Evolutionary conservation across 2,888 invertebrate species (phyloP).

Genomic region (Pteria penguin): DNA sequence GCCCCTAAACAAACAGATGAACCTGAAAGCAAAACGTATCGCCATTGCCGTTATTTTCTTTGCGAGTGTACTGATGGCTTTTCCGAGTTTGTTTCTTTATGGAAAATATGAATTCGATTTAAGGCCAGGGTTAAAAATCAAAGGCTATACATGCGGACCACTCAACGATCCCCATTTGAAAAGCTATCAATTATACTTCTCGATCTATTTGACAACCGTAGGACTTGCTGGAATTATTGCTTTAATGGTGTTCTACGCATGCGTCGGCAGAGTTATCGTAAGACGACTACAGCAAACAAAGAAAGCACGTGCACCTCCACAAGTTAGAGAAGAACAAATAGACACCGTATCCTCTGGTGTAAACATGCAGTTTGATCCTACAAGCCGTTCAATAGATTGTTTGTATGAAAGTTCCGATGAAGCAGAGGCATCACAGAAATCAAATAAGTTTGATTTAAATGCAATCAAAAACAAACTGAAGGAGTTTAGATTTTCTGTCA

Average conservation of each 20-base stretch:
- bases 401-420: background rate
- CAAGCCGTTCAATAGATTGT: background rate
- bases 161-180: background rate
- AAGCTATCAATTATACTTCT: background rate
- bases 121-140: background rate
- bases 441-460: background rate
- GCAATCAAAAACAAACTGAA: background rate
- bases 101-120: background rate
- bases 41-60: background rate
- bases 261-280: background rate
- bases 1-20: background rate
- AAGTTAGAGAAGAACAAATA: no score
- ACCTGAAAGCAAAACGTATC: background rate
- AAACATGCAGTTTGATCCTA: no score
- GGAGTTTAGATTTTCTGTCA: conserved; percentile 5
- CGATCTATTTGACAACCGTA: background rate
- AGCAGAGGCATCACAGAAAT: background rate
- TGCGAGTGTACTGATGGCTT: background rate
- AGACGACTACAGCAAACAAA: background rate
- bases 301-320: background rate
- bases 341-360: background rate
- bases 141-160: background rate
- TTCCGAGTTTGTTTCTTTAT: background rate
- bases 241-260: background rate
- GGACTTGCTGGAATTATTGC: background rate